A percentile compares a stretch with the other conserved stretches of the same genome.
phyloP scores from a whole-genome alignment of 2,888 invertebrate species.

The Nasonia oneida region DNA sequence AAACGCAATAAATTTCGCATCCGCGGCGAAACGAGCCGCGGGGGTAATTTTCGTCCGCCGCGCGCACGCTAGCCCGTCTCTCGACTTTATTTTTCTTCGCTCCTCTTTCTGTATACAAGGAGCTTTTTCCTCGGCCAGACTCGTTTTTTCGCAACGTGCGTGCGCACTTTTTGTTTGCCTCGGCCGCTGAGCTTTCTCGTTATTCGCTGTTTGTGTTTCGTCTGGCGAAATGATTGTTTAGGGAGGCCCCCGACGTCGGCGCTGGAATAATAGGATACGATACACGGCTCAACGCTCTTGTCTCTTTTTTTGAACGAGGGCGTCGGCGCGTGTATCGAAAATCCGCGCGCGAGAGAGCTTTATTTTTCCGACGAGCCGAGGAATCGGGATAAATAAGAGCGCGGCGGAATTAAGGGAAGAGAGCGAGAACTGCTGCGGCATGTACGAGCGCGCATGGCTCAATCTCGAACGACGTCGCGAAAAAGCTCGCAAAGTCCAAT shows the following conservation, averaged over 20 bases:
- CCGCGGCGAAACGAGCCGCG: conserved; percentile 65
- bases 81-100: conserved; percentile 6
- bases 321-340: not conserved
- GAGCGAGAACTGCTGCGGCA: not conserved
- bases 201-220: not conserved
- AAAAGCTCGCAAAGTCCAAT: not conserved
- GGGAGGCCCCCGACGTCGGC: not conserved
- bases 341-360: not conserved
- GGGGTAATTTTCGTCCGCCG: conserved; percentile 62
- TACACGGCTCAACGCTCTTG: not conserved
- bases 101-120: not conserved
- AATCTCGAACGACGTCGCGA: conserved; percentile 11
- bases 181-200: not conserved
- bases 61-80: no score
- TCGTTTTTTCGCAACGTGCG: not conserved
- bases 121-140: not conserved
- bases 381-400: not conserved
- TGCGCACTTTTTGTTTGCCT: not conserved
- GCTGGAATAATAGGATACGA: not conserved
- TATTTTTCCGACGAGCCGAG: not conserved
- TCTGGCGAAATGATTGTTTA: conserved; percentile 29
- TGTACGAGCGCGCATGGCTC: not conserved
- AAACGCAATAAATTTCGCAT: conserved; percentile 68
- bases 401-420: not conserved
- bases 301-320: not conserved